Base-by-base conservation (phyloP, 2,113 vertebrate genomes). In the Cinclus mexicanus region DNA sequence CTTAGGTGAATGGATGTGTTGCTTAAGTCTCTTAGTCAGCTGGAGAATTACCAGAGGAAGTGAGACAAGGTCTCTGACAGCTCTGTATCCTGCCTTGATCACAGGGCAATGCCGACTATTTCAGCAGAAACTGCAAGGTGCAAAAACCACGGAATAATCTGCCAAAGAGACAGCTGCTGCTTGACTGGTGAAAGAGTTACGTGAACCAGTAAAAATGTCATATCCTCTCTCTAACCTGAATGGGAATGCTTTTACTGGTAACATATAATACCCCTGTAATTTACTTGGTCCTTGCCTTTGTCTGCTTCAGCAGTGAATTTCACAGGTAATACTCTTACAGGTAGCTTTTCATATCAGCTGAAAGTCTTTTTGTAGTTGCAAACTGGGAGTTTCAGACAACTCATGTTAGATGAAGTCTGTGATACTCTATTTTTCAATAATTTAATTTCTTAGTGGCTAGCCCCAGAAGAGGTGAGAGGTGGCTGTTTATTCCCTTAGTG, bases 11-110 rank as follows among this genome's bases (percentile, higher is more conserved):
- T 92, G 83, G 72, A 90, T 92, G 83, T 78, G 83, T 81, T 83
- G 44, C 85, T 83, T 81, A 91, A 95, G 76, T 90, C 64, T 79
- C 80, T 92, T 63, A 95, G 90, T 95, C 92, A 86, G 88, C 56
- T 81, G 61, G 83, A 93, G 87, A 91, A 94, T 91, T 94, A 94
- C 87, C 53, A 87, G 79, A 85, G 81, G 69, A 95, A 93, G 86
- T 64, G 60, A 96, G 93, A 93, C 52, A 63, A 80, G 82, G 90
- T 52, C 61, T 96, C 89, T 91, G 77, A 80, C 86, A 94, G 67
- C 71, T 96, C 56, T 80, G 68, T 67, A 75, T 77, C 68, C 83
- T 87, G 76, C 57, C 90, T 97, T 60, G 72, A 90, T 75, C 80
- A 89, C 65, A 90, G 76, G 83, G 68, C 88, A 93, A 49, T 24